phyloP scores from a whole-genome alignment of 1,140 invertebrate species.

The Euwallacea similis region DNA sequence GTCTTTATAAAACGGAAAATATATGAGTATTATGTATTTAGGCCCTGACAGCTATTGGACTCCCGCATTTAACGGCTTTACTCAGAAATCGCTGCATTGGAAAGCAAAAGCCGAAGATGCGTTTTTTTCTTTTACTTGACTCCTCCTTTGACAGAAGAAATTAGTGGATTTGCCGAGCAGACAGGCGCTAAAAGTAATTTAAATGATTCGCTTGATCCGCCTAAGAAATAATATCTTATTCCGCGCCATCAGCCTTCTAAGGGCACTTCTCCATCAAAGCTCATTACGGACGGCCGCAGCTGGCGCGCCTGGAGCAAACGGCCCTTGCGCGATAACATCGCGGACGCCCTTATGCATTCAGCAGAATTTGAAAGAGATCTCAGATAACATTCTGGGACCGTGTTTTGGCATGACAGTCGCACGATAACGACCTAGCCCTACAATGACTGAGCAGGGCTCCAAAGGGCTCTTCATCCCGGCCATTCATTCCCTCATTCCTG shows the following conservation, averaged over 20 bases:
- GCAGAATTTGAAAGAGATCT: constrained; percentile 56
- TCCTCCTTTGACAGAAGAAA: too few species aligned
- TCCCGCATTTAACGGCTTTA: too few species aligned
- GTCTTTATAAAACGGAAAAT: neutral
- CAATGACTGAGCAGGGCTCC: constrained; percentile 45
- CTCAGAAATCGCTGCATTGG: too few species aligned
- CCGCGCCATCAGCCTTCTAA: constrained; percentile 29
- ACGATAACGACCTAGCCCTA: constrained; percentile 53
- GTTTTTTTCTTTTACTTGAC: too few species aligned
- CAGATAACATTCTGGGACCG: constrained; percentile 55
- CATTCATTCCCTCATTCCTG: constrained; percentile 35
- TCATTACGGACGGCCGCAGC: constrained; percentile 44
- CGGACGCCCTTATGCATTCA: constrained; percentile 55
- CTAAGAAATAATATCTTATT: constrained; percentile 26
- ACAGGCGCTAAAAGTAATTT: constrained; percentile 20
- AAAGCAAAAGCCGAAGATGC: too few species aligned
- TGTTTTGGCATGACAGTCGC: constrained; percentile 56
- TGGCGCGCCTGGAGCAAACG: constrained; percentile 53
- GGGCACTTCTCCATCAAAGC: constrained; percentile 32
- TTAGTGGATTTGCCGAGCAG: neutral
- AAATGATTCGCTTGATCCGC: constrained; percentile 4
- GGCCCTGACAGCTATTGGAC: neutral
- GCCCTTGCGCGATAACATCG: constrained; percentile 48
- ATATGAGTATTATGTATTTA: neutral
- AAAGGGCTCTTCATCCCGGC: constrained; percentile 44